Conservation (phyloP, 2,888 invertebrate species). For the Oscheius myriophilus region DNA sequence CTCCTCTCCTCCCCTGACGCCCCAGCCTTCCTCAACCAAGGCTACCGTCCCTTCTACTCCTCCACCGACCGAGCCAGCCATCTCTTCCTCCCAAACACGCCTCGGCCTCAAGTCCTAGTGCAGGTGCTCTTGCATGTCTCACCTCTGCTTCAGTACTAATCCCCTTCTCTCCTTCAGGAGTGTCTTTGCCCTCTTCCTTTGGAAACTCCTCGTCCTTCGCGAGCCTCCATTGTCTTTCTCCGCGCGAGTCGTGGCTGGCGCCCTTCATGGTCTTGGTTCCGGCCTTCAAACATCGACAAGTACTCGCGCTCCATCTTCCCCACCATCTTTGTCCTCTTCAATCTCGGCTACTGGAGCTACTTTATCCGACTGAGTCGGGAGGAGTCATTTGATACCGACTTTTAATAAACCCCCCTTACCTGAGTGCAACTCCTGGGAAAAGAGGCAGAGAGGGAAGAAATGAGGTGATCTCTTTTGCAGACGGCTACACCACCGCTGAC, state of each 20-base stretch:
- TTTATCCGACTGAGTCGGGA: constrained; percentile 47
- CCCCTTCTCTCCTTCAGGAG: constrained; percentile 2
- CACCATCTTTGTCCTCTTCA: constrained; percentile 91
- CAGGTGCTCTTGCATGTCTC: constrained; percentile 3
- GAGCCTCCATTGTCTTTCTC: constrained; percentile 18
- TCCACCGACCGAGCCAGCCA: constrained; percentile 54
- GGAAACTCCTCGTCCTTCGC: constrained; percentile 1
- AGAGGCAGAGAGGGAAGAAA: neutral
- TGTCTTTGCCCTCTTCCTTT: constrained; percentile 9
- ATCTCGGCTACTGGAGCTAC: constrained; percentile 73
- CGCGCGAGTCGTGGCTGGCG: constrained; percentile 7
- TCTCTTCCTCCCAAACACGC: constrained; percentile 51
- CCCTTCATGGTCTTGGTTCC: constrained; percentile 39
- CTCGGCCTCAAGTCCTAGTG: constrained; percentile 32
- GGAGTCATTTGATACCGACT: constrained; percentile 15
- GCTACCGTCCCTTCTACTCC: constrained; percentile 64
- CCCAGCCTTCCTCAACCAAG: constrained; percentile 47
- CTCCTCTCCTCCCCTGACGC: constrained; percentile 19
- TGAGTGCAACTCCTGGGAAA: constrained; percentile 29
- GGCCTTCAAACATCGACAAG: constrained; percentile 97
- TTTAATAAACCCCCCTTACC: constrained; percentile 21
- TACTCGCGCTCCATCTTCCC: constrained; percentile 97
- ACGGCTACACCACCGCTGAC: constrained; percentile 74
- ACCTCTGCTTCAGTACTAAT: neutral
- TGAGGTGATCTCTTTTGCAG: constrained; percentile 48